These are phyloP conservation scores for Ceriagrion tenellum DNA, from an alignment of 2,888 invertebrate species.

Conservation along the genomic window DNA sequence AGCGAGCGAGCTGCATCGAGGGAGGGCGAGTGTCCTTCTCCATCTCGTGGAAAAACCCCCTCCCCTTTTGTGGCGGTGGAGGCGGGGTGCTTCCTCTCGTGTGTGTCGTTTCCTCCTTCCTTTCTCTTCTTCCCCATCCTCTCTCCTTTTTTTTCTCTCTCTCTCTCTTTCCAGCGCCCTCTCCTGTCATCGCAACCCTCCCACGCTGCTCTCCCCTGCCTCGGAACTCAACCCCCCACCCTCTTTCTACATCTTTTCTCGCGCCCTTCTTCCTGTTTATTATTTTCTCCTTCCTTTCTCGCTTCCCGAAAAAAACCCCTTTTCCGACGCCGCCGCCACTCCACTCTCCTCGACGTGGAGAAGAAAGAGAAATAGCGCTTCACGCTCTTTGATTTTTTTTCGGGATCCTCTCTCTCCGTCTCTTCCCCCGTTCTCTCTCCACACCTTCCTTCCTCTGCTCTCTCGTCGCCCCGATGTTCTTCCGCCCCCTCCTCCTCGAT, in stretches of 20 bases:
- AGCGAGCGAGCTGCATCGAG: not conserved
- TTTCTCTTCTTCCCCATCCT: not conserved
- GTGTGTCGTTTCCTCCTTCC: not conserved
- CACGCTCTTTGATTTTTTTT: not conserved
- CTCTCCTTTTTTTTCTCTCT: not conserved
- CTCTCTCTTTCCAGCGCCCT: not conserved
- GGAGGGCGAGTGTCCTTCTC: not conserved
- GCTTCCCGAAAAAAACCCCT: not conserved
- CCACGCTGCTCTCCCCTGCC: not conserved
- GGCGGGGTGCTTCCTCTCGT: not conserved
- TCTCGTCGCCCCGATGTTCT: not conserved
- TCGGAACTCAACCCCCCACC: not conserved
- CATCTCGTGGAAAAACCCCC: not conserved
- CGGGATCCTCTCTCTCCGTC: not conserved
- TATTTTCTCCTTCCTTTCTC: slow-evolving; percentile 40
- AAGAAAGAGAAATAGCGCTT: not conserved
- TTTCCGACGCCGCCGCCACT: slow-evolving; percentile 4
- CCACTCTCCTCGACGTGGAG: not conserved
- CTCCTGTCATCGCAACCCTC: not conserved
- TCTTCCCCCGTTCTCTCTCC: not conserved
- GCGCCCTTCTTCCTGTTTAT: slow-evolving; percentile 15
- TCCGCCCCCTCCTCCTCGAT: too few relatives aligned
- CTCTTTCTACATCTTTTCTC: not conserved
- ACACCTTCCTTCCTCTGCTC: not conserved
- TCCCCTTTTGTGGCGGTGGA: not conserved